phyloP scores from a whole-genome alignment of 2,888 invertebrate genomes.

The Smittia aterrima region DNA sequence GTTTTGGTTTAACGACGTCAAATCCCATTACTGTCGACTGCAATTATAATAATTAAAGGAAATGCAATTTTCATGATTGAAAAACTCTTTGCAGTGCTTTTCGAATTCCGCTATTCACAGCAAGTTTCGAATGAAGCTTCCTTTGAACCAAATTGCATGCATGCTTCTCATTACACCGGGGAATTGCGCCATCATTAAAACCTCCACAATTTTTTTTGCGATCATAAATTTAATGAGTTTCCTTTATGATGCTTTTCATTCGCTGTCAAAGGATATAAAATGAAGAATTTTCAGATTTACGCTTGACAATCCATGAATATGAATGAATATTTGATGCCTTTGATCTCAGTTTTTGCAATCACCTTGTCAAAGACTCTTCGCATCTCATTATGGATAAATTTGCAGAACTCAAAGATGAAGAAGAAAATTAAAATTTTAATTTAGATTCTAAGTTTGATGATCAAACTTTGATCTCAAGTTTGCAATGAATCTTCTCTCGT shows the following conservation, averaged over 20 bases:
- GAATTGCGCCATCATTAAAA: conserved; percentile 36
- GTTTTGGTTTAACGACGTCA: conserved; percentile 1
- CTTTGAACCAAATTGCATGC: conserved; percentile 6
- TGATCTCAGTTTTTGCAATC: not conserved
- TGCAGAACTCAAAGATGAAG: not conserved
- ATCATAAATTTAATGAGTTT: conserved; percentile 40
- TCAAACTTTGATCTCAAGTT: too few species aligned
- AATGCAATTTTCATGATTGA: conserved; percentile 32
- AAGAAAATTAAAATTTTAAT: too few species aligned
- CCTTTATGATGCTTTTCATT: not conserved
- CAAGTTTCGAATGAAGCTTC: conserved; percentile 17
- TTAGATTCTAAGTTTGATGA: too few species aligned
- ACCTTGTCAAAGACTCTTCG: not conserved
- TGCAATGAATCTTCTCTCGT: too few species aligned
- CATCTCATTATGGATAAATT: conserved; percentile 4
- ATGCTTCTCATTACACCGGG: not conserved
- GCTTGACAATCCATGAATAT: not conserved
- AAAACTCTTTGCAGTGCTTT: not conserved
- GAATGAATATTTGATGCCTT: not conserved
- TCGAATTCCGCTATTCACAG: not conserved
- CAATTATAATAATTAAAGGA: conserved; percentile 17
- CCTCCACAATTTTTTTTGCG: conserved; percentile 25
- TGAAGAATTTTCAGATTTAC: conserved; percentile 1
- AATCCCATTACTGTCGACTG: not conserved
- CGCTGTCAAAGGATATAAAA: not conserved